A percentile compares a stretch with the other conserved stretches of the same genome.
These are phyloP conservation scores for Telmatherina bonti DNA, from an alignment of 2,797 vertebrate species.

Conservation along the genomic window DNA sequence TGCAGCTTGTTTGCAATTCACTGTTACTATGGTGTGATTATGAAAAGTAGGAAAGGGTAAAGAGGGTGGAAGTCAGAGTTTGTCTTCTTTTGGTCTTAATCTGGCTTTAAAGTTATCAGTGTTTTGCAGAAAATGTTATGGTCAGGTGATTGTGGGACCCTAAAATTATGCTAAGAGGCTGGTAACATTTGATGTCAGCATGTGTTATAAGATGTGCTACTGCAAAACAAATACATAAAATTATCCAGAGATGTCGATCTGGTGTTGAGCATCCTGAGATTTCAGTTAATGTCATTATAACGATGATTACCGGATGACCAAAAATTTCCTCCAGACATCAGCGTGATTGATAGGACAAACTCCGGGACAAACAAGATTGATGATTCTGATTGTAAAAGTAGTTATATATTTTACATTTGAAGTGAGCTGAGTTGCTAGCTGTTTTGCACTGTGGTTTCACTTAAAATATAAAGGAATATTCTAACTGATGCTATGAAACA, in stretches of 20 bases:
- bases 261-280: conserved; percentile 3
- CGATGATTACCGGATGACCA: background rate
- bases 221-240: conserved; percentile 5
- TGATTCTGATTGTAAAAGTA: conserved; percentile 5
- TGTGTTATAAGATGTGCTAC: background rate
- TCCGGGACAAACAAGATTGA: conserved; percentile 9
- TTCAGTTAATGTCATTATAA: conserved; percentile 7
- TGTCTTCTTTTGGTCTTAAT: background rate
- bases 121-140: background rate
- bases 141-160: too few relatives aligned
- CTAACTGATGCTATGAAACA: too few relatives aligned
- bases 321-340: conserved; percentile 18
- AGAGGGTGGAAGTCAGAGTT: background rate
- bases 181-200: too few relatives aligned
- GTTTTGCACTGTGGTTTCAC: background rate
- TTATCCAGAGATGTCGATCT: background rate
- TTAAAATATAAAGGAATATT: background rate
- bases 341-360: conserved; percentile 20
- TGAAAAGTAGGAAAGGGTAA: too few relatives aligned
- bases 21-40: too few relatives aligned
- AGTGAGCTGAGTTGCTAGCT: background rate
- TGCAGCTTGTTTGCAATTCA: background rate
- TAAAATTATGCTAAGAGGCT: background rate
- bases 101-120: background rate
- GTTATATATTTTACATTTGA: conserved; percentile 19